These are phyloP conservation scores for Grammomys dolichurus DNA, from an alignment of 2,113 vertebrate genomes.

Conservation along the genomic window DNA sequence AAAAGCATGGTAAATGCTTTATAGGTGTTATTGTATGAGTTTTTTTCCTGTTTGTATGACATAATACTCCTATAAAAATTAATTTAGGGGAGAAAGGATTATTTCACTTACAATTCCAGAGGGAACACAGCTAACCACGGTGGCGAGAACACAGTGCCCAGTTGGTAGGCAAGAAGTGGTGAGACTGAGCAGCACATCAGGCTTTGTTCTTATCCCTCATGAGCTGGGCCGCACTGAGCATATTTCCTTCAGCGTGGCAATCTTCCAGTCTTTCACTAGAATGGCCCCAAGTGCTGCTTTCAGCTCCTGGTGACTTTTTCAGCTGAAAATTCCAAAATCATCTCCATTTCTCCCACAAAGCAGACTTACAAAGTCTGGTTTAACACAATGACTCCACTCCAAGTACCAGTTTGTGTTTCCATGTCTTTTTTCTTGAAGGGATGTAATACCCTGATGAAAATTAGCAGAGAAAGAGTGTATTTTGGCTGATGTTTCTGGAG, in stretches of 20 bases:
- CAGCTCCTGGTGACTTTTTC: neutral
- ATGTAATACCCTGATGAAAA: neutral
- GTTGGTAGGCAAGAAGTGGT: neutral
- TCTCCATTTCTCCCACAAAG: neutral
- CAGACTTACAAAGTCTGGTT: neutral
- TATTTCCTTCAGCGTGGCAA: no score
- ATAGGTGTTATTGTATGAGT: neutral
- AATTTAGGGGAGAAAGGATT: neutral
- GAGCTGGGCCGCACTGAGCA: neutral
- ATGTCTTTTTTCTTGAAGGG: neutral
- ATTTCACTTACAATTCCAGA: neutral
- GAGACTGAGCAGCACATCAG: neutral
- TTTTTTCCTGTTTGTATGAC: neutral
- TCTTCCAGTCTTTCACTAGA: neutral
- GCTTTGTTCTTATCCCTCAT: no score
- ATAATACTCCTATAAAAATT: neutral
- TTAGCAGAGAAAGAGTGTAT: neutral
- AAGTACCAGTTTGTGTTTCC: neutral
- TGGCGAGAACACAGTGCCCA: neutral
- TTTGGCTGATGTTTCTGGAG: neutral
- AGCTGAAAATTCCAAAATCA: neutral
- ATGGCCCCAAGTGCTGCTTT: neutral
- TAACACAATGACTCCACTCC: neutral
- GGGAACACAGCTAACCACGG: neutral
- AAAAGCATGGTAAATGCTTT: neutral